These are phyloP conservation scores for Decapterus maruadsi DNA, from an alignment of 2,797 vertebrate genomes.

Conservation along the genomic window DNA sequence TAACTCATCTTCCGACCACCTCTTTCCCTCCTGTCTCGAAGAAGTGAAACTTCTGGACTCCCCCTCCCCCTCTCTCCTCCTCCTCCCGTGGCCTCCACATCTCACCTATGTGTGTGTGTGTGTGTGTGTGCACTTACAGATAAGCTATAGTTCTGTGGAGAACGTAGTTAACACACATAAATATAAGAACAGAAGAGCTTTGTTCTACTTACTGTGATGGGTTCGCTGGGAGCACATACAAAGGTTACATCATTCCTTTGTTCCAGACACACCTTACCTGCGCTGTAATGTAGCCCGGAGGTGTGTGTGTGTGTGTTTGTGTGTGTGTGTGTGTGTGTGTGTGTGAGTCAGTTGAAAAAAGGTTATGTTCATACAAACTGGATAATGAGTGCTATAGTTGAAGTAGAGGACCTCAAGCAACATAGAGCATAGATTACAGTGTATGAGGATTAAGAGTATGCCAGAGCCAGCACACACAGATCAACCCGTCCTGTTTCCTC, in stretches of 20 bases:
- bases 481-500: not conserved
- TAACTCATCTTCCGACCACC: slow-evolving; percentile 57
- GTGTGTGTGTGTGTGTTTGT: slow-evolving; percentile 36
- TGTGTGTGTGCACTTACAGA: slow-evolving; percentile 34
- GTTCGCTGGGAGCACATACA: slow-evolving; percentile 9
- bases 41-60: slow-evolving; percentile 50
- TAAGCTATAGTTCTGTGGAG: slow-evolving; percentile 36
- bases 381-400: slow-evolving; percentile 42
- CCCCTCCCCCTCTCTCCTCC: not conserved
- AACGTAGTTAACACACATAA: slow-evolving; percentile 22
- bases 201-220: slow-evolving; percentile 13
- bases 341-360: slow-evolving; percentile 12
- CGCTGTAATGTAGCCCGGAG: slow-evolving; percentile 32
- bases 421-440: too few relatives aligned
- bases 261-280: slow-evolving; percentile 39
- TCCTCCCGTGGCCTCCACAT: slow-evolving; percentile 1
- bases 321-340: slow-evolving; percentile 36
- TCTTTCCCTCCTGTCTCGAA: slow-evolving; percentile 20
- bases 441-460: not conserved
- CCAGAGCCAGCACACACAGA: slow-evolving; percentile 23
- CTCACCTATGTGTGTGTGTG: slow-evolving; percentile 25
- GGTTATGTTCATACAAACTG: slow-evolving; percentile 10
- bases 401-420: slow-evolving; percentile 19
- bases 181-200: slow-evolving; percentile 21
- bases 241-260: slow-evolving; percentile 21